Percentiles rank a stretch among this genome's conserved stretches.
phyloP scores from a whole-genome alignment of 2,888 invertebrate genomes.

The Orchesellides sinensis region DNA sequence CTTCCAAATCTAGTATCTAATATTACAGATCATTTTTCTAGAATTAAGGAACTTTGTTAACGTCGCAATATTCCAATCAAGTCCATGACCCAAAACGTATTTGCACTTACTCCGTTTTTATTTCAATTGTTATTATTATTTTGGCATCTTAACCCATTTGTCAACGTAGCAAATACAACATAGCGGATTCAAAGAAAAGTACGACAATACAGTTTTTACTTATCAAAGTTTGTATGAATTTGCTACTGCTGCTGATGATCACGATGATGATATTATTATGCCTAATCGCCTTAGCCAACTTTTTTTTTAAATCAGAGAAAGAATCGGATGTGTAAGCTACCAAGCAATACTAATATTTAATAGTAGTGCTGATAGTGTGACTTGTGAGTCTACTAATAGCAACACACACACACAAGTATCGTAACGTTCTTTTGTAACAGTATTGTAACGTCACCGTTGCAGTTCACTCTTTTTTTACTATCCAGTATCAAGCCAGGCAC shows the following conservation, averaged over 20 bases:
- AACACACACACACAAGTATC: too few relatives aligned
- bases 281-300: slow-evolving; percentile 75
- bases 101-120: too few relatives aligned
- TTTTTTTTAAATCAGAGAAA: slow-evolving; percentile 75
- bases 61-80: too few relatives aligned
- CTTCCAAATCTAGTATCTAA: too few relatives aligned
- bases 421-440: not conserved
- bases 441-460: too few relatives aligned
- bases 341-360: slow-evolving; percentile 62
- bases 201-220: slow-evolving; percentile 17
- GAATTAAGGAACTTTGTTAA: too few relatives aligned
- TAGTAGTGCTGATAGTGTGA: slow-evolving; percentile 27
- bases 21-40: too few relatives aligned
- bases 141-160: not conserved
- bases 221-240: slow-evolving; percentile 29
- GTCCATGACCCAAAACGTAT: too few relatives aligned
- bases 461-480: not conserved
- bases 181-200: not conserved
- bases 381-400: not conserved
- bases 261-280: slow-evolving; percentile 71
- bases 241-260: slow-evolving; percentile 35
- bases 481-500: too few relatives aligned
- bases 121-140: too few relatives aligned
- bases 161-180: not conserved
- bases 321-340: slow-evolving; percentile 53